These are phyloP conservation scores for Eulemur mongoz DNA, from an alignment of 2,797 vertebrate genomes.

Conservation along the genomic window DNA sequence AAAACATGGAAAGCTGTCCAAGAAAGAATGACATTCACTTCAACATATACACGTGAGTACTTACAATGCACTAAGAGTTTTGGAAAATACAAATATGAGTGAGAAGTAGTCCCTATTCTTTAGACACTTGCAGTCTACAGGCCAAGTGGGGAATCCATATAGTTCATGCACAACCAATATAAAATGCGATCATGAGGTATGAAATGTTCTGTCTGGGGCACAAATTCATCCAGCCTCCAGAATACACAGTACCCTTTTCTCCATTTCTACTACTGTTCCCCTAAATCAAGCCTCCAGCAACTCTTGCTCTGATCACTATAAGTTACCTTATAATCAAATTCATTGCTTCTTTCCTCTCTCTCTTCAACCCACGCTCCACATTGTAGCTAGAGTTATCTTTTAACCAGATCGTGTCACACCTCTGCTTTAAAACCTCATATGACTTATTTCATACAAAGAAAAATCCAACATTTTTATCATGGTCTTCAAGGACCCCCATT, in stretches of 20 bases:
- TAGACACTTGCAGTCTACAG: neutral
- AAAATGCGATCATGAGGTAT: neutral
- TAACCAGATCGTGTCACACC: neutral
- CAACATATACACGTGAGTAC: neutral
- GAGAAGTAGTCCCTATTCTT: neutral
- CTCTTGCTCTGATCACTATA: neutral
- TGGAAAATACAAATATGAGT: neutral
- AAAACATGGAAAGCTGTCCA: neutral
- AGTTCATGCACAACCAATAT: neutral
- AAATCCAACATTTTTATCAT: neutral
- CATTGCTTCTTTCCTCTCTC: neutral
- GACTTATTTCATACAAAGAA: neutral
- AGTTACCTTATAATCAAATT: neutral
- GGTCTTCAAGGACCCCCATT: neutral
- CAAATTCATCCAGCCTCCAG: neutral
- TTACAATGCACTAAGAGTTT: neutral
- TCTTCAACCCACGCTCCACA: neutral
- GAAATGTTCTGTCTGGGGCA: neutral
- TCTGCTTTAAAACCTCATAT: neutral
- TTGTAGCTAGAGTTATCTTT: neutral
- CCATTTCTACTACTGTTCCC: neutral
- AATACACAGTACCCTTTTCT: neutral
- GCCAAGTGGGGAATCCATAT: neutral
- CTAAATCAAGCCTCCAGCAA: neutral
- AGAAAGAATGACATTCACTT: neutral